phyloP scores from a whole-genome alignment of 2,113 vertebrate genomes.

The Todiramphus chloris region DNA sequence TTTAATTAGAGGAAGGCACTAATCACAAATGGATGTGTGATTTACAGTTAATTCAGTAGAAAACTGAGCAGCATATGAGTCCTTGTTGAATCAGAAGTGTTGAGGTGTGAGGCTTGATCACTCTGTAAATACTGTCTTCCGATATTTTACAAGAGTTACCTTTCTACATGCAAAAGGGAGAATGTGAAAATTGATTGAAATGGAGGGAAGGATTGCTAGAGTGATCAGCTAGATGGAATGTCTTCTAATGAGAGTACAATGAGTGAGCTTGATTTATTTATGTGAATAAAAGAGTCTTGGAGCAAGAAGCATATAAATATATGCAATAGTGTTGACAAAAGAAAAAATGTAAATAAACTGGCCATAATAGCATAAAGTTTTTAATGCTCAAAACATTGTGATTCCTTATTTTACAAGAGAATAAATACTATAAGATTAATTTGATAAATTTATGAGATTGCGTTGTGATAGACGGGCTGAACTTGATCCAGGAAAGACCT shows the following conservation, averaged over 20 bases:
- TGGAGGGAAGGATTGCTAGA: neutral
- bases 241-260: neutral
- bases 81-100: neutral
- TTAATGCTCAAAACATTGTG: neutral
- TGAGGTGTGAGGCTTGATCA: neutral
- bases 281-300: neutral
- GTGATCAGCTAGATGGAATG: neutral
- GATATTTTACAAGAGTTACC: neutral
- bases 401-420: neutral
- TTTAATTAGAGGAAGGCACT: neutral
- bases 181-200: neutral
- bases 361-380: neutral
- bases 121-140: neutral
- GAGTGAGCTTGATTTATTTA: neutral
- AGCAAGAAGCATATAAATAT: neutral
- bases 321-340: too few relatives aligned
- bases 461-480: neutral
- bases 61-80: neutral
- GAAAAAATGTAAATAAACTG: neutral
- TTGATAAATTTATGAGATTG: neutral
- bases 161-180: neutral
- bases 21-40: neutral
- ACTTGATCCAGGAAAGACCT: neutral
- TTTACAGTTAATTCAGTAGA: neutral
- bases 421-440: neutral